Evolutionary conservation across 2,113 vertebrate species (phyloP), one percentile per base, ranked within the genome.

Genomic region (Mastomys natalensis): DNA sequence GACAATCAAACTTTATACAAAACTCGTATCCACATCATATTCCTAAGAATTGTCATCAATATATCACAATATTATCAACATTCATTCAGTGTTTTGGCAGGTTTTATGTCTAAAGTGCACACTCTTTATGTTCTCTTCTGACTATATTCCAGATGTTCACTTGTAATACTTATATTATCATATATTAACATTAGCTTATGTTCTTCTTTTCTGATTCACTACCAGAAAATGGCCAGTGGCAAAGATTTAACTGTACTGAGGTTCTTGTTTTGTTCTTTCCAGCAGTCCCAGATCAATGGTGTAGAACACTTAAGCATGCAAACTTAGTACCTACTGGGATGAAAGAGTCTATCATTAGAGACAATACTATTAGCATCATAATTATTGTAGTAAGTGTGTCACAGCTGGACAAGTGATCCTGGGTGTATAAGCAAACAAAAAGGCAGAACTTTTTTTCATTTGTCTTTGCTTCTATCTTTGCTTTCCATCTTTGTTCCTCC

Each of bases 391-490:
- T 40, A 9, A 70, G 37, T n/a, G 45, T 31, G 13, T 16, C 45
- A 77, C 45, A 51, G 45, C 45, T 31, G 26, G 15, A 17, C 26
- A 77, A 77, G 2, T 77, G 45, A 77, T 17, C 26, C 26, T 48
- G 13, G 26, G 15, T 16, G 26, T 31, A 31, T 77, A 48, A 31
- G 74, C 13, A 77, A 77, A 31, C 12, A 48, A 31, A 1, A 24
- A 34, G 40, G 19, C n/a, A 51, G 51, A 74, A 26, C 2, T 3
- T 45, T 26, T 2, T 3, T 19, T 1, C 0, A 29, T 4, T 76
- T 45, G 73, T 43, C 43, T 31, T 76, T 76, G 74, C 10, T 76
- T 43, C 24, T 29, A 8, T 62, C 22, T 62, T 62, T 62, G 60
- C 2, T 62, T 22, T 24, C 26, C 64, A 66, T 12, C 26, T 66